Evolutionary conservation across 2,797 vertebrate genomes (phyloP).

Genomic region (Eulemur mongoz): DNA sequence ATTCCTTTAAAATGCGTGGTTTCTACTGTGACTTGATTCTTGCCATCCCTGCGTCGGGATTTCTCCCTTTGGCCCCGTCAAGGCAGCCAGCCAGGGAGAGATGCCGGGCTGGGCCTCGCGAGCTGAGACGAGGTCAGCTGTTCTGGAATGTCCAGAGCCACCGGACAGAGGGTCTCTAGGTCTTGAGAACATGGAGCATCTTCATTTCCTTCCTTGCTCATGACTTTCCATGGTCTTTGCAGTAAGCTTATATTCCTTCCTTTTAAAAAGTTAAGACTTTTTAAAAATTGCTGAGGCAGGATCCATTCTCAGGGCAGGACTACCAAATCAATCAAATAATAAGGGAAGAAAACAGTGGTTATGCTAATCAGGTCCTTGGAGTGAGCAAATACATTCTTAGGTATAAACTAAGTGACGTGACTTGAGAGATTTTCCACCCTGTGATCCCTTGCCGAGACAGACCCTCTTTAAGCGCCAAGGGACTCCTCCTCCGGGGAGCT

Average conservation of each 20-base stretch:
- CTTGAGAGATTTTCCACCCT: neutral
- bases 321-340: neutral
- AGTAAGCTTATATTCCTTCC: neutral
- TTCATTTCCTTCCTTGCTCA: neutral
- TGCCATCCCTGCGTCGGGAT: accelerated
- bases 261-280: neutral
- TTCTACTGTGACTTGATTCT: neutral
- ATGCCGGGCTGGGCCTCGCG: accelerated
- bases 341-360: neutral
- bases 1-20: neutral
- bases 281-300: neutral
- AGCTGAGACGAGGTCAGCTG: neutral
- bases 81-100: neutral
- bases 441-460: neutral
- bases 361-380: neutral
- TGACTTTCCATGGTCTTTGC: neutral
- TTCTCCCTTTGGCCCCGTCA: neutral
- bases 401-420: neutral
- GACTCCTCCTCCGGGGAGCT: neutral
- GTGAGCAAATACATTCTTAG: neutral
- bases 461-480: neutral
- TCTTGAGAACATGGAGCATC: neutral
- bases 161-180: neutral
- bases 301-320: neutral
- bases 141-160: neutral